Evolutionary conservation across 1,140 invertebrate species (phyloP).

Genomic region (Papilio aristodemus): DNA sequence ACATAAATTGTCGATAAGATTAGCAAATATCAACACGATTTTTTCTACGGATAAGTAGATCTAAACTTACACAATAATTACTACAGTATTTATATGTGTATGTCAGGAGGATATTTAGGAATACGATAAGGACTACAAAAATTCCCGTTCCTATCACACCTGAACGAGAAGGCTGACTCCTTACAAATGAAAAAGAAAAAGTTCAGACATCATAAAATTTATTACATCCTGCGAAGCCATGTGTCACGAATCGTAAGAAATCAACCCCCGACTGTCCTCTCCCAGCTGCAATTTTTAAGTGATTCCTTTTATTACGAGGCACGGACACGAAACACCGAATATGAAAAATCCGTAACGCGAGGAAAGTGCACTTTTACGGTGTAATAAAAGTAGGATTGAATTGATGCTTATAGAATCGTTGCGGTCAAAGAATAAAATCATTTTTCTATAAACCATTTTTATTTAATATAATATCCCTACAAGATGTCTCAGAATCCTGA

Average conservation of each 20-base stretch:
- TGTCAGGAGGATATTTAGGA: too few species aligned
- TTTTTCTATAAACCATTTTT: too few species aligned
- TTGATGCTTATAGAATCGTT: constrained; percentile 48
- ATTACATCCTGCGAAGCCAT: constrained; percentile 36
- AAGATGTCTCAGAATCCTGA: background rate
- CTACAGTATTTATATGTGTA: too few species aligned
- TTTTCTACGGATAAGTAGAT: too few species aligned
- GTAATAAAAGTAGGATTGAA: constrained; percentile 62
- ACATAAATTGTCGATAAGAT: too few species aligned
- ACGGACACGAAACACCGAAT: constrained; percentile 66
- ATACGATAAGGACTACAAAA: too few species aligned
- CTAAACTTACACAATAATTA: too few species aligned
- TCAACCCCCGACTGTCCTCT: constrained; percentile 45
- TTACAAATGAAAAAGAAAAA: background rate
- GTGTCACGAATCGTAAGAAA: constrained; percentile 50
- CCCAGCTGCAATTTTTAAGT: constrained; percentile 69
- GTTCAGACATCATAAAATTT: background rate
- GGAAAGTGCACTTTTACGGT: constrained; percentile 69
- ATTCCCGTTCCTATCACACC: too few species aligned
- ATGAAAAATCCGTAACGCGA: constrained; percentile 63
- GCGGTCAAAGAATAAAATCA: constrained; percentile 43
- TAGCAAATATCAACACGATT: too few species aligned
- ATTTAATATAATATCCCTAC: background rate
- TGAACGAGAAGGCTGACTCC: too few species aligned
- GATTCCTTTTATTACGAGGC: constrained; percentile 74